Evolutionary conservation across 2,797 vertebrate genomes (phyloP).

Genomic region (Oophaga sylvatica): DNA sequence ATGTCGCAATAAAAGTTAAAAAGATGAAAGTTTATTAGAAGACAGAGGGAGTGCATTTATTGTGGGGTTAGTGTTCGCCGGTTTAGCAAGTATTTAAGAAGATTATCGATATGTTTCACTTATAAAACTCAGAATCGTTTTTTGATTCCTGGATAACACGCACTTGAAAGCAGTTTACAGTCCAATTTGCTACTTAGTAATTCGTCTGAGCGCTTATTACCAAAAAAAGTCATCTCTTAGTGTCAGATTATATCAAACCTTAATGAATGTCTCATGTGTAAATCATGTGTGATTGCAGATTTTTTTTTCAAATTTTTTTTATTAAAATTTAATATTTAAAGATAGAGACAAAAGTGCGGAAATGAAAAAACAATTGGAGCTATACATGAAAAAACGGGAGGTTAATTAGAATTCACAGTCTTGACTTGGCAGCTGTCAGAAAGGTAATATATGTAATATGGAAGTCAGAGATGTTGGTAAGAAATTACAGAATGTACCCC

Average conservation of each 20-base stretch:
- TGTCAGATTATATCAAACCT: too few species aligned
- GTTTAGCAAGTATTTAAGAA: constrained; percentile 5
- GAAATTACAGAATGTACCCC: too few species aligned
- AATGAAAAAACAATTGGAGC: too few species aligned
- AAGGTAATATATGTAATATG: too few species aligned
- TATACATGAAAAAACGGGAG: too few species aligned
- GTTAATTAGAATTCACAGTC: too few species aligned
- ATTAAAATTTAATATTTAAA: background rate
- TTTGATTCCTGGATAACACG: constrained; percentile 14
- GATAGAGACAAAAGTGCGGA: background rate
- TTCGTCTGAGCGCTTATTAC: background rate
- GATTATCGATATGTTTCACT: constrained; percentile 11
- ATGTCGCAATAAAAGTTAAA: constrained; percentile 21
- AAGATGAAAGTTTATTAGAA: constrained; percentile 28
- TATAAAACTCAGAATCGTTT: background rate
- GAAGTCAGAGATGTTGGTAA: too few species aligned
- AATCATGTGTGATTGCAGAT: background rate
- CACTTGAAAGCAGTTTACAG: constrained; percentile 7
- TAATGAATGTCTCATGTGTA: background rate
- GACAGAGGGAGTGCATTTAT: background rate
- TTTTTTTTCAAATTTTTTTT: background rate
- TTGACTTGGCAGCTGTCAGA: too few species aligned
- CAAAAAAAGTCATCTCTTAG: too few species aligned
- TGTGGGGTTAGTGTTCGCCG: background rate
- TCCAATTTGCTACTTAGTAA: constrained; percentile 5